Conservation (phyloP, 2,797 vertebrate genomes). For the Etheostoma nigrum region DNA sequence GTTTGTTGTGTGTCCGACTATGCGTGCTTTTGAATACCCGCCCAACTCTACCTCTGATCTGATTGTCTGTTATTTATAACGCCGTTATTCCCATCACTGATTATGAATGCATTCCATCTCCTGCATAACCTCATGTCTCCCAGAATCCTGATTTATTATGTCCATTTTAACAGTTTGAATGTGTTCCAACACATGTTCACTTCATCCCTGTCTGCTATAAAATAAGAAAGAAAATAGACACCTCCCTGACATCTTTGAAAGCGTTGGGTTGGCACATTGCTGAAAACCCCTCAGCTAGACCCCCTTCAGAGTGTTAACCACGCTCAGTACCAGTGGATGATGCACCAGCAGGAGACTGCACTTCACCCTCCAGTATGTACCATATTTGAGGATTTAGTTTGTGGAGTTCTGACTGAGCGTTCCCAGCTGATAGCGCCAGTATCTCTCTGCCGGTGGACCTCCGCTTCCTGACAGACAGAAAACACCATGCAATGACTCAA, state of each 20-base stretch:
- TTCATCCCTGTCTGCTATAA: background rate
- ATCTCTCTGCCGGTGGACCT: constrained; percentile 8
- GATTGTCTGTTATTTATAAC: too few species aligned
- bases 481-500: constrained; percentile 25
- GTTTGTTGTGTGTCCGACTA: too few species aligned
- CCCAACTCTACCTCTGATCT: too few species aligned
- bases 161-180: background rate
- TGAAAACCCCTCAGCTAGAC: constrained; percentile 2
- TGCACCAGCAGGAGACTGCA: constrained; percentile 11
- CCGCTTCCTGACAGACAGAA: constrained; percentile 32
- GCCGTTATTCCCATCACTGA: background rate
- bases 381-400: constrained; percentile 18
- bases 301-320: constrained; percentile 7
- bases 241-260: background rate
- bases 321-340: constrained; percentile 22
- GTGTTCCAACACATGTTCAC: background rate
- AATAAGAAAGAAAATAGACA: background rate
- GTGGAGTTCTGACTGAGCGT: constrained; percentile 6
- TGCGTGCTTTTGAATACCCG: too few species aligned
- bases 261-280: background rate
- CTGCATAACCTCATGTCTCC: background rate
- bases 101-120: too few species aligned
- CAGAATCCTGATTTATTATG: background rate
- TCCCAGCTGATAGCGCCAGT: constrained; percentile 7
- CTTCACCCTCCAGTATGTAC: constrained; percentile 25